phyloP scores from a whole-genome alignment of 2,113 vertebrate species.

The Suncus etruscus region DNA sequence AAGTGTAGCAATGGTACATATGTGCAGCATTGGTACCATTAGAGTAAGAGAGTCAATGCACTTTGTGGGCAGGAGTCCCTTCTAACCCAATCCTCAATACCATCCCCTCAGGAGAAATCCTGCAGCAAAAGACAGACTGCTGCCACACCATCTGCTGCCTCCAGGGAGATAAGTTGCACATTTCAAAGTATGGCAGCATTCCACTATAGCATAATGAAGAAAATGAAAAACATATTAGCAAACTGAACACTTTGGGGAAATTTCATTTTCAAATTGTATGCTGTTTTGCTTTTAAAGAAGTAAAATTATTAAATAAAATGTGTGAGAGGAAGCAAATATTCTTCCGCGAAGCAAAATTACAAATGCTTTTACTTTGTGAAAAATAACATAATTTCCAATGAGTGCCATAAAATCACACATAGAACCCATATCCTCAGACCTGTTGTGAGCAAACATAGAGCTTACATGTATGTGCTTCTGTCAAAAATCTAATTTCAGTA shows the following conservation, averaged over 20 bases:
- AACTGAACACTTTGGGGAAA: conserved; percentile 79
- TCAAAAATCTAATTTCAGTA: conserved; percentile 56
- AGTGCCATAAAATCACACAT: conserved; percentile 73
- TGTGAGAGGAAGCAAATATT: conserved; percentile 76
- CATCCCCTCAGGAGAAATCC: conserved; percentile 59
- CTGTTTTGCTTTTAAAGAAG: conserved; percentile 79
- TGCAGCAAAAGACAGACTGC: conserved; percentile 74
- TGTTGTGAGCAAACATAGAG: conserved; percentile 44
- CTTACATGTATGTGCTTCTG: background rate
- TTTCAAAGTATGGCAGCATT: conserved; percentile 81
- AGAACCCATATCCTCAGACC: conserved; percentile 60
- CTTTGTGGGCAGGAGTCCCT: conserved; percentile 65
- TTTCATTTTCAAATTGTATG: conserved; percentile 81
- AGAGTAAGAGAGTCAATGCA: conserved; percentile 28
- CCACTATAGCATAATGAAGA: conserved; percentile 82
- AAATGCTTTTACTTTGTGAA: conserved; percentile 76
- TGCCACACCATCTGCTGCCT: conserved; percentile 80
- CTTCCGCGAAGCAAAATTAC: conserved; percentile 74
- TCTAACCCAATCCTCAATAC: background rate
- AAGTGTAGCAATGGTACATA: conserved; percentile 3
- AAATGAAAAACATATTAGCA: conserved; percentile 81
- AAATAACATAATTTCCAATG: conserved; percentile 74
- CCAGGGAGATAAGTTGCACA: conserved; percentile 77
- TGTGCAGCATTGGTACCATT: background rate
- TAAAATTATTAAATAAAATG: conserved; percentile 84